These are phyloP conservation scores for Itoplectis maculator DNA, from an alignment of 2,888 invertebrate genomes.

Conservation along the genomic window DNA sequence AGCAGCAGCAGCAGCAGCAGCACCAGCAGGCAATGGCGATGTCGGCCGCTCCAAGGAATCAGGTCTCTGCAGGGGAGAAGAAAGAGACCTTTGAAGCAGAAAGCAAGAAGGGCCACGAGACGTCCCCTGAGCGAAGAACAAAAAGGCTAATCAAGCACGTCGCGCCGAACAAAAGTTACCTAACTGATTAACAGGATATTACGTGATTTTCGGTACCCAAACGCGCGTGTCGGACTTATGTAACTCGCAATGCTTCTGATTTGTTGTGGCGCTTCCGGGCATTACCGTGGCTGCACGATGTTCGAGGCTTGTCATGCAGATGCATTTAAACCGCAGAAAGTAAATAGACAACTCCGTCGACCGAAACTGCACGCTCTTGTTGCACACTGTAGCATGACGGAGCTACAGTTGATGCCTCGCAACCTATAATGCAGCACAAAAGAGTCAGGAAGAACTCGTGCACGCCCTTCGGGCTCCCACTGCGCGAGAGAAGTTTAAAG, in stretches of 20 bases:
- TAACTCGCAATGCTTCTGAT: constrained; percentile 3
- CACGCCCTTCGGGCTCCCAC: background rate
- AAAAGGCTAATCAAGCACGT: constrained; percentile 15
- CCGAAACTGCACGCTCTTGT: constrained; percentile 27
- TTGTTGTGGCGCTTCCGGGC: constrained; percentile 23
- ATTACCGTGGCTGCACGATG: constrained; percentile 16
- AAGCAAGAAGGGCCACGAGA: background rate
- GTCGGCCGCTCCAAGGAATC: background rate
- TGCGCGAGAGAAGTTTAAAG: constrained; percentile 46
- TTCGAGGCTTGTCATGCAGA: constrained; percentile 25
- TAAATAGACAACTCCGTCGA: constrained; percentile 44
- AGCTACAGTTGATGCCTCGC: background rate
- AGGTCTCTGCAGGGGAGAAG: background rate
- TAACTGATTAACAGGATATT: constrained; percentile 44
- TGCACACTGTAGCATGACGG: constrained; percentile 2
- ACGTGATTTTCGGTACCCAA: constrained; percentile 14
- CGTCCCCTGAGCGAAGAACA: constrained; percentile 9
- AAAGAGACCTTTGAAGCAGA: background rate
- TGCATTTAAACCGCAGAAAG: constrained; percentile 32
- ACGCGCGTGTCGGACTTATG: background rate
- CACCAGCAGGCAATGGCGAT: constrained; percentile 16
- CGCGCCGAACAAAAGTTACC: constrained; percentile 22
- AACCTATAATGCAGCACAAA: background rate
- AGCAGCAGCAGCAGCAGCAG: constrained; percentile 32
- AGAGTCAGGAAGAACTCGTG: constrained; percentile 1